Base-by-base conservation (phyloP, 2,113 vertebrate genomes). In the Oriolus oriolus region DNA sequence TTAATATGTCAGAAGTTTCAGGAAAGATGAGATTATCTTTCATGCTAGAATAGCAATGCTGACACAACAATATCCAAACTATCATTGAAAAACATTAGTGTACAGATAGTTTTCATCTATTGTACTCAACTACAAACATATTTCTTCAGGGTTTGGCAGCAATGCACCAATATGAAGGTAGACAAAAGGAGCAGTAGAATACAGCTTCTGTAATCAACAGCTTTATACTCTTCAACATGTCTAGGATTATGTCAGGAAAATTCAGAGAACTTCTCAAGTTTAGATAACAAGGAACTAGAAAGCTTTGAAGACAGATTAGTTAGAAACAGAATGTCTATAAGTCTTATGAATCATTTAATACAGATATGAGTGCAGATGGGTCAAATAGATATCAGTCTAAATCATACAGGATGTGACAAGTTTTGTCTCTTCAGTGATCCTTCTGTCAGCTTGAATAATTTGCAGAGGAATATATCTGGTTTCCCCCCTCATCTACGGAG, bases 401-500 rank as follows among this genome's bases (percentile, higher is more conserved):
- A 97, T 92, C 65, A 93, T 75, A 89, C 10, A 93, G 73, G 84
- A 96, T 64, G 31, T 88, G 93, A 83, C 73, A 80, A 73, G 79
- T 97, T 96, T 94, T 79, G 63, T 94, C 41, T 96, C 84, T 87
- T 96, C 89, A 81, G 75, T 85, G 89, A 96, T 92, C 96, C 78
- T 96, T 97, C 92, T 59, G 66, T 93, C 95, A 96, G 84, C 47
- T 60, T 20, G 11, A 88, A 95, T 95, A 88, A 97, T 94, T 94
- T 97, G 91, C 64, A 93, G 90, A 88, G 61, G 87, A 88, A 88
- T 81, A 44, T 50, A 92, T 85, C 95, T 82, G 66, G 24, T 50
- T 84, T 91, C 54, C 57, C 20, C 16, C 50, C 53, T 82, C 31
- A 45, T 83, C 27, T 80, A 70, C 70, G 65, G 80, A 94, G 64